Conservation (phyloP, 2,888 invertebrate genomes). For the Ornithoptera alexandrae region DNA sequence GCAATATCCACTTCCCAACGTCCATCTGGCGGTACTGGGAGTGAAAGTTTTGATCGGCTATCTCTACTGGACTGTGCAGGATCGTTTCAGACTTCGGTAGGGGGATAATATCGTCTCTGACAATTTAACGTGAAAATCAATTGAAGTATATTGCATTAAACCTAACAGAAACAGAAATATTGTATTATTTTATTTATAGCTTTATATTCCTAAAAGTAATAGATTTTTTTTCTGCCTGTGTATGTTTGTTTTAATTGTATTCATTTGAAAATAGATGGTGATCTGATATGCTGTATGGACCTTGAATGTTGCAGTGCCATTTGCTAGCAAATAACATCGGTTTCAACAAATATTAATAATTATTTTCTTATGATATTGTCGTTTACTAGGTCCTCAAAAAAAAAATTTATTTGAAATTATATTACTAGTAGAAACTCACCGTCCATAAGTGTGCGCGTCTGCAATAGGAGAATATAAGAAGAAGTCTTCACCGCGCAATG, state of each 20-base stretch:
- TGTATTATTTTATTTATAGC: too few species aligned
- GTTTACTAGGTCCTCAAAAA: not conserved
- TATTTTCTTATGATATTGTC: too few species aligned
- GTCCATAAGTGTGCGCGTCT: slow-evolving; percentile 62
- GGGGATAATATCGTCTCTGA: slow-evolving; percentile 66
- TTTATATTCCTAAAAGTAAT: too few species aligned
- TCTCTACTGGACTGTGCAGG: slow-evolving; percentile 64
- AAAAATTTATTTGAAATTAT: not conserved
- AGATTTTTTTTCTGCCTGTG: too few species aligned
- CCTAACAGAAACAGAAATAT: too few species aligned
- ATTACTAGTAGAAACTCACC: slow-evolving; percentile 41
- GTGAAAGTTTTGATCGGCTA: slow-evolving; percentile 61
- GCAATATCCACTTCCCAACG: slow-evolving; percentile 57
- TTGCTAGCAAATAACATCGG: too few species aligned
- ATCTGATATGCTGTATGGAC: not conserved
- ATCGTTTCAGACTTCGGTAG: slow-evolving; percentile 59
- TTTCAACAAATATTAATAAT: not conserved
- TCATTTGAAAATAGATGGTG: not conserved
- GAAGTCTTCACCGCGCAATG: slow-evolving; percentile 63
- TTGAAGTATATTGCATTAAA: not conserved
- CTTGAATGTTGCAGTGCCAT: too few species aligned
- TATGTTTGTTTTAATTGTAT: too few species aligned
- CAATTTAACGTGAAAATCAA: slow-evolving; percentile 7
- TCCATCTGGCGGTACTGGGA: slow-evolving; percentile 65
- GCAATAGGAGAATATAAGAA: slow-evolving; percentile 59